Conservation (phyloP, 2,113 vertebrate genomes). For the Muntiacus reevesi region DNA sequence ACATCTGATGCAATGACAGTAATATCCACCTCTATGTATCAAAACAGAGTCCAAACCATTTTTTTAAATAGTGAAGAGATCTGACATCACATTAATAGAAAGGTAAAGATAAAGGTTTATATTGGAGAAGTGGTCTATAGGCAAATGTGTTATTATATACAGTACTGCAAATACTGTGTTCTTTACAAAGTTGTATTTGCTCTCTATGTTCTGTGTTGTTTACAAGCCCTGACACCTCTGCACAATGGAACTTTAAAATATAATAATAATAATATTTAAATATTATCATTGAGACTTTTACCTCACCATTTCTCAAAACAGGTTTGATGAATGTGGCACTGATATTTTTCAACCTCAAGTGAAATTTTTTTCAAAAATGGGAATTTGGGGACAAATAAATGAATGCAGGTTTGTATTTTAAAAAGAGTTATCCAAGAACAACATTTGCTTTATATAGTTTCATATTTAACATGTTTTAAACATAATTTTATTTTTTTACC, state of each 20-base stretch:
- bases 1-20: neutral
- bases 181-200: neutral
- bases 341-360: neutral
- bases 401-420: slow-evolving; percentile 51
- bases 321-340: neutral
- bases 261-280: slow-evolving; percentile 23
- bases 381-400: neutral
- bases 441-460: slow-evolving; percentile 62
- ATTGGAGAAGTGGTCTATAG: neutral
- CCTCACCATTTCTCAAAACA: neutral
- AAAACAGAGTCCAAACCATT: neutral
- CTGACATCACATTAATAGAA: slow-evolving; percentile 9
- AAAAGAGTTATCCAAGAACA: slow-evolving; percentile 56
- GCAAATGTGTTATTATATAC: neutral
- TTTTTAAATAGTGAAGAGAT: neutral
- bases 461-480: slow-evolving; percentile 38
- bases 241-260: slow-evolving; percentile 49
- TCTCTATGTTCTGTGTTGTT: neutral
- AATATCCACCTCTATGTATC: neutral
- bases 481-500: slow-evolving; percentile 36
- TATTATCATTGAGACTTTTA: neutral
- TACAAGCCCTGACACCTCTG: neutral
- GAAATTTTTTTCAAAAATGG: neutral
- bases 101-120: neutral
- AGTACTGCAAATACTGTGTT: neutral